Conservation (phyloP, 2,113 vertebrate genomes). For the Panthera leo region DNA sequence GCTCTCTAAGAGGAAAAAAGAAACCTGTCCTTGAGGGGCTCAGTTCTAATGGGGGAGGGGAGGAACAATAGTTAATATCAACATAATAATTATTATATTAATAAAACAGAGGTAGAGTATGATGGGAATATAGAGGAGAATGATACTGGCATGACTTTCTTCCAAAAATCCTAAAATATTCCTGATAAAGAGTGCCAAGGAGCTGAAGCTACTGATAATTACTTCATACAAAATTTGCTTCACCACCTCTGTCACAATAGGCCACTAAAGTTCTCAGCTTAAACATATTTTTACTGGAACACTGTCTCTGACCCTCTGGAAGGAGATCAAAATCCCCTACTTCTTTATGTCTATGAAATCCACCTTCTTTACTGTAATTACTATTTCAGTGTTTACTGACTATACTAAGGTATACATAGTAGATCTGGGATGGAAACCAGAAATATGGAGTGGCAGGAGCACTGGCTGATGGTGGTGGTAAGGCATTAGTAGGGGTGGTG, state of each 20-base stretch:
- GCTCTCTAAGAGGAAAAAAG: neutral
- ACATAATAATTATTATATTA: neutral
- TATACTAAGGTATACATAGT: neutral
- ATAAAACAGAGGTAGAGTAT: neutral
- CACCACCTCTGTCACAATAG: neutral
- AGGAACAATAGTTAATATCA: neutral
- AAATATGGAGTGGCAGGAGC: neutral
- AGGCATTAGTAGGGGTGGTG: neutral
- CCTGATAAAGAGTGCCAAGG: neutral
- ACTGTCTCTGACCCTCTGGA: neutral
- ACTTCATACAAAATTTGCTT: neutral
- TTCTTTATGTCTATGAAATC: neutral
- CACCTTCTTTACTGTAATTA: neutral
- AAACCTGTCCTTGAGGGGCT: neutral
- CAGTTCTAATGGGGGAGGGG: neutral
- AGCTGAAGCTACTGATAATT: neutral
- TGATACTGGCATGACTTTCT: neutral
- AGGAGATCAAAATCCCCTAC: neutral
- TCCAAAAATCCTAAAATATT: neutral
- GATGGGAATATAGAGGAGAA: neutral
- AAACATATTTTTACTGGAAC: neutral
- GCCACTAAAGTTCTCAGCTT: neutral
- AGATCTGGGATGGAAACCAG: slow-evolving; percentile 4
- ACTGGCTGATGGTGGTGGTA: neutral
- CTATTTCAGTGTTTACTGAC: neutral